A percentile compares a stretch with the other conserved stretches of the same genome.
phyloP scores from a whole-genome alignment of 2,113 vertebrate genomes.

The Hymenochirus boettgeri region DNA sequence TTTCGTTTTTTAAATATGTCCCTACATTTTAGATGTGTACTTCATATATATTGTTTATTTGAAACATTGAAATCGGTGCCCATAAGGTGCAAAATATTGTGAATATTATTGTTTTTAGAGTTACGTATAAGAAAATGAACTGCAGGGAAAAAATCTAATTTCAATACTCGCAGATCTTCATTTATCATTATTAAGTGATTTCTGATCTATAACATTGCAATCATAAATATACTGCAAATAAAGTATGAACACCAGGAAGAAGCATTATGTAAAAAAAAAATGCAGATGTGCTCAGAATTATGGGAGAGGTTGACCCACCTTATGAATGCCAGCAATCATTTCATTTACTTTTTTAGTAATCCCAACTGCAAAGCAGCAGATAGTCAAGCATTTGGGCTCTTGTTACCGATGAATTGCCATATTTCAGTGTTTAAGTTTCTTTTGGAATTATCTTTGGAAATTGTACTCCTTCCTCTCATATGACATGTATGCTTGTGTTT shows the following conservation, averaged over 20 bases:
- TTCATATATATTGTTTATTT: too few species aligned
- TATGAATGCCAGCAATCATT: constrained; percentile 8
- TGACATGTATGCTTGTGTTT: constrained; percentile 26
- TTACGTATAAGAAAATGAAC: too few species aligned
- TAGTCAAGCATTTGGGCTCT: neutral
- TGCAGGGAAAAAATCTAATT: too few species aligned
- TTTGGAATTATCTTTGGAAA: constrained; percentile 18
- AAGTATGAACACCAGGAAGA: neutral
- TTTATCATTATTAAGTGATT: too few species aligned
- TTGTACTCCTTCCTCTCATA: constrained; percentile 7
- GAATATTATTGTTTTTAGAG: too few species aligned
- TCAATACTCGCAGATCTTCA: too few species aligned
- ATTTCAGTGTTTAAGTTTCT: constrained; percentile 21
- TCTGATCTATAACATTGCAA: neutral
- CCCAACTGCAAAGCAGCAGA: constrained; percentile 1
- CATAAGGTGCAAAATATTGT: too few species aligned
- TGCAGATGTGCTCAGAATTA: neutral
- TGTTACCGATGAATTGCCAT: constrained; percentile 8
- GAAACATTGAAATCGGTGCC: too few species aligned
- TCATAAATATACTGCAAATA: neutral
- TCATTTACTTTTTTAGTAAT: constrained; percentile 23
- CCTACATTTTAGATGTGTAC: too few species aligned
- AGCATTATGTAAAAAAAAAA: constrained; percentile 12
- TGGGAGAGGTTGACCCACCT: constrained; percentile 6
- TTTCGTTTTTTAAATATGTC: too few species aligned